phyloP scores from a whole-genome alignment of 2,888 invertebrate genomes.

The Carcina quercana region DNA sequence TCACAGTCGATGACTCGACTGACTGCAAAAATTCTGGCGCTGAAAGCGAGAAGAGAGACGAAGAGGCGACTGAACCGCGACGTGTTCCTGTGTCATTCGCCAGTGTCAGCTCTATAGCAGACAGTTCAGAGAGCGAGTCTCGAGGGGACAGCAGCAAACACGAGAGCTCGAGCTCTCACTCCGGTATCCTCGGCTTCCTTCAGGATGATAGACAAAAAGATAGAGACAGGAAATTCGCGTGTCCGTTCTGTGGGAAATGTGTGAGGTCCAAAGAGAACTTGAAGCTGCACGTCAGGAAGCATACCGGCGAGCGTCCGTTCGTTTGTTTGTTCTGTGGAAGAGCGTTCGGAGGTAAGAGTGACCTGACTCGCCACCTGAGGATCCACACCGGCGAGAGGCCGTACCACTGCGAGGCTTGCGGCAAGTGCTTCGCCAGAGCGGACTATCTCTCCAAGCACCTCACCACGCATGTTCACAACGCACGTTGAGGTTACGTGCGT shows the following conservation, averaged over 20 bases:
- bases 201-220: constrained; percentile 73
- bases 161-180: constrained; percentile 71
- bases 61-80: constrained; percentile 38
- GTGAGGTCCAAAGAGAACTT: constrained; percentile 92
- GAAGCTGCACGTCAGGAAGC: constrained; percentile 90
- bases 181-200: constrained; percentile 77
- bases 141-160: constrained; percentile 59
- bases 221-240: constrained; percentile 86
- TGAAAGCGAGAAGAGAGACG: constrained; percentile 52
- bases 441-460: constrained; percentile 94
- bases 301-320: constrained; percentile 91
- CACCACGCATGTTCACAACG: constrained; percentile 90
- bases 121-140: constrained; percentile 68
- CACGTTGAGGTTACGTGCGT: too few relatives aligned
- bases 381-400: constrained; percentile 93
- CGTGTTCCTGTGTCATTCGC: constrained; percentile 67
- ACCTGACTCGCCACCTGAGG: constrained; percentile 88
- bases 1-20: constrained; percentile 61
- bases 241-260: constrained; percentile 92
- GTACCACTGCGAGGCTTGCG: constrained; percentile 94
- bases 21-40: constrained; percentile 60
- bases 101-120: constrained; percentile 69
- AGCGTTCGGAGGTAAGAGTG: constrained; percentile 92
- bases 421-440: constrained; percentile 92
- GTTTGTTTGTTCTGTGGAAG: constrained; percentile 92